Conservation (phyloP, 2,888 invertebrate species). For the Cactoblastis cactorum region DNA sequence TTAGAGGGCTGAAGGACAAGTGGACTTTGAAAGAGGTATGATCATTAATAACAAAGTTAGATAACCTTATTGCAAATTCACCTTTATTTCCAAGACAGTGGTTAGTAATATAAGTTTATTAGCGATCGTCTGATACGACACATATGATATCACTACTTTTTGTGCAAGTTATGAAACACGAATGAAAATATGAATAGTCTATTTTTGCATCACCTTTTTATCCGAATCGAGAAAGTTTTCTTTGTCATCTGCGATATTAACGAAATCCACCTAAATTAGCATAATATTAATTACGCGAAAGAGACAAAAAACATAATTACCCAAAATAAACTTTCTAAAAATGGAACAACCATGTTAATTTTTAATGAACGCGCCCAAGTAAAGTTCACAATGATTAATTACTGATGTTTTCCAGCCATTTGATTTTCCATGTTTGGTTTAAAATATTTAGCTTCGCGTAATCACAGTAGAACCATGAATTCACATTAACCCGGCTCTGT, state of each 20-base stretch:
- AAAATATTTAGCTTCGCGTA: neutral
- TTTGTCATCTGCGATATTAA: too few relatives aligned
- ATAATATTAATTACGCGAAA: neutral
- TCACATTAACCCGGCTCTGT: conserved; percentile 1
- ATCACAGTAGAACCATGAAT: conserved; percentile 10
- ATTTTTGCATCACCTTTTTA: neutral
- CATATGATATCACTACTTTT: neutral
- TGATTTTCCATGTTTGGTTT: neutral
- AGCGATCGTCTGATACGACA: neutral
- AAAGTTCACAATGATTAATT: neutral
- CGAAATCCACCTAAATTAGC: too few relatives aligned
- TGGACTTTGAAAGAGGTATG: conserved; percentile 77
- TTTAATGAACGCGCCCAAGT: neutral
- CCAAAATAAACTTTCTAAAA: neutral
- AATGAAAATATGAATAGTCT: neutral
- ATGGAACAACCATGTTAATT: neutral
- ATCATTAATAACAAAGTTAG: neutral
- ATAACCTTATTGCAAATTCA: neutral
- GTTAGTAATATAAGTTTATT: neutral
- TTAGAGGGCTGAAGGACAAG: conserved; percentile 67
- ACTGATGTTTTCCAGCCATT: neutral
- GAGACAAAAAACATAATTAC: neutral
- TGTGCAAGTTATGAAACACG: neutral
- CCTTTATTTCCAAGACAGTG: neutral
- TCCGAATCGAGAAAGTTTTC: too few relatives aligned